Percentiles rank a stretch among this genome's conserved stretches.
Conservation (phyloP, 2,113 vertebrate species). For the Hippolais icterina region DNA sequence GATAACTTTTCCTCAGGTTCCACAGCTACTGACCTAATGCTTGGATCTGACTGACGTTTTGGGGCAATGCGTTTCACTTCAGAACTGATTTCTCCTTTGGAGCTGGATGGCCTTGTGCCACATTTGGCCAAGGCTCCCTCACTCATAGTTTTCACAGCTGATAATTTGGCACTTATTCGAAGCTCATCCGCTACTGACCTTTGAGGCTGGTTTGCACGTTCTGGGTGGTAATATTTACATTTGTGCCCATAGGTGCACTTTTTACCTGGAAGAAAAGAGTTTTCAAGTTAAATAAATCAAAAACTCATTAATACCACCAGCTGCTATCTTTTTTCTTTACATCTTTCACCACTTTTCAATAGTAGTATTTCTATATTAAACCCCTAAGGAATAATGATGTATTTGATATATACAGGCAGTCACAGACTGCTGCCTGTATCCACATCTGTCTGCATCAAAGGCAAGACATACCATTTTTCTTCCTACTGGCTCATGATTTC, state of each 20-base stretch:
- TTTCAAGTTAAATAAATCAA: constrained; percentile 24
- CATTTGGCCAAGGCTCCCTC: constrained; percentile 93
- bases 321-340: neutral
- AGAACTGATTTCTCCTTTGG: constrained; percentile 84
- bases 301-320: neutral
- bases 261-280: constrained; percentile 83
- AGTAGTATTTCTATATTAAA: neutral
- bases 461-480: neutral
- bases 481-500: neutral
- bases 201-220: constrained; percentile 93
- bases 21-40: constrained; percentile 90
- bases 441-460: neutral
- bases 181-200: constrained; percentile 97
- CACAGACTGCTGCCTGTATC: neutral
- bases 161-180: constrained; percentile 96
- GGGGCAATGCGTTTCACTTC: constrained; percentile 92
- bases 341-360: neutral
- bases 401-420: neutral
- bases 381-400: neutral
- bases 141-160: constrained; percentile 97
- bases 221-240: constrained; percentile 99
- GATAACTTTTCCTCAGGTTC: constrained; percentile 90
- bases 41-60: constrained; percentile 97
- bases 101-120: constrained; percentile 74
- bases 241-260: constrained; percentile 99